phyloP scores from a whole-genome alignment of 2,113 vertebrate species.

The Zosterops borbonicus region DNA sequence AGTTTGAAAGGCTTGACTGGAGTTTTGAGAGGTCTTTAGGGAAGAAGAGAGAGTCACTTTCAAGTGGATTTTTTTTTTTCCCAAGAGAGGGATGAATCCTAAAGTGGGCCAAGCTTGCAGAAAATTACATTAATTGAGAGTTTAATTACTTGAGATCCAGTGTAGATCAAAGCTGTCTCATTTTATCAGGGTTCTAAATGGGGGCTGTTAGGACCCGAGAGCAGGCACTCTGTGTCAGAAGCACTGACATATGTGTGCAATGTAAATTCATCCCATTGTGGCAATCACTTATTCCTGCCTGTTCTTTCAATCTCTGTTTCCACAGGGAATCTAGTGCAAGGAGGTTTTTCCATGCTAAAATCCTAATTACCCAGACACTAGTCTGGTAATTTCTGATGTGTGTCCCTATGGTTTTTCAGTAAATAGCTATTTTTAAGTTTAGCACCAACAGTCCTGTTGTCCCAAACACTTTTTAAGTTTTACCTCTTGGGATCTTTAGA shows the following conservation, averaged over 20 bases:
- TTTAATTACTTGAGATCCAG: not conserved
- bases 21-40: not conserved
- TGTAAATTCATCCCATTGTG: not conserved
- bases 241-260: not conserved
- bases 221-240: not conserved
- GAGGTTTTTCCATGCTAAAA: not conserved
- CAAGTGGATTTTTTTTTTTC: not conserved
- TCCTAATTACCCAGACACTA: not conserved
- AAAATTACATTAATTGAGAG: not conserved
- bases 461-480: not conserved
- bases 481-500: not conserved
- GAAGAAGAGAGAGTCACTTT: not conserved
- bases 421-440: not conserved
- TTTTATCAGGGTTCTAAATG: not conserved
- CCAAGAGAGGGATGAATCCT: not conserved
- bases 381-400: not conserved
- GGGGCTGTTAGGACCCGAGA: rapidly evolving
- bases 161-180: not conserved
- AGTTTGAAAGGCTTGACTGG: not conserved
- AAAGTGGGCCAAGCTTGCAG: not conserved
- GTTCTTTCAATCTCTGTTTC: not conserved
- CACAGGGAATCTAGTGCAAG: not conserved
- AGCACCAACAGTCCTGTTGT: not conserved
- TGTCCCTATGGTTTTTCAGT: not conserved
- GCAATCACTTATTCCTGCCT: not conserved